These are phyloP conservation scores for Cygnus olor DNA, from an alignment of 2,797 vertebrate species.

Conservation along the genomic window DNA sequence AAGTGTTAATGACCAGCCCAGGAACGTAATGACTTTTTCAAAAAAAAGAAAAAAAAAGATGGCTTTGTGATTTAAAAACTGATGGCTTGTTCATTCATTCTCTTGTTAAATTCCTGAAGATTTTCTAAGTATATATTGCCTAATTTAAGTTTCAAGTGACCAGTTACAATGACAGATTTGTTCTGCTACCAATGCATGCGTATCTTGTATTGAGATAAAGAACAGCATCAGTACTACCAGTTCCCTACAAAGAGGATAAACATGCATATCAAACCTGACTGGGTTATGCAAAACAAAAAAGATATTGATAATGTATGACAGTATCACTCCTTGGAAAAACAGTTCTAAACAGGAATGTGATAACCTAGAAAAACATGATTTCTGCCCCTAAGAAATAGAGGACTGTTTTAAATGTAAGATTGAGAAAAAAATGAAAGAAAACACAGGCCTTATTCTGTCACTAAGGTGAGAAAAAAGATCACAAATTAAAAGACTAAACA, in stretches of 20 bases:
- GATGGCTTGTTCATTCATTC: neutral
- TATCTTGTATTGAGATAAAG: neutral
- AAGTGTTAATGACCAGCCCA: neutral
- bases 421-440: neutral
- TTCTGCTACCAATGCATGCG: neutral
- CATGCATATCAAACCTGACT: neutral
- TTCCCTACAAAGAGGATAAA: neutral
- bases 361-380: neutral
- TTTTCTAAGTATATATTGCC: neutral
- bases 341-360: neutral
- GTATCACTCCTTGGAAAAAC: neutral
- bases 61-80: neutral
- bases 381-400: neutral
- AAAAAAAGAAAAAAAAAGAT: neutral
- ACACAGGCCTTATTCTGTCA: neutral
- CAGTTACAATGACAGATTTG: neutral
- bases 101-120: neutral
- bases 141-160: neutral
- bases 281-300: neutral
- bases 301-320: neutral
- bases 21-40: neutral
- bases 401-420: neutral
- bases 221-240: neutral
- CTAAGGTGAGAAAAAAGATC: neutral
- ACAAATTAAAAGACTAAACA: neutral